Evolutionary conservation across 2,797 vertebrate species (phyloP).

Genomic region (Phyllotis vaccarum): DNA sequence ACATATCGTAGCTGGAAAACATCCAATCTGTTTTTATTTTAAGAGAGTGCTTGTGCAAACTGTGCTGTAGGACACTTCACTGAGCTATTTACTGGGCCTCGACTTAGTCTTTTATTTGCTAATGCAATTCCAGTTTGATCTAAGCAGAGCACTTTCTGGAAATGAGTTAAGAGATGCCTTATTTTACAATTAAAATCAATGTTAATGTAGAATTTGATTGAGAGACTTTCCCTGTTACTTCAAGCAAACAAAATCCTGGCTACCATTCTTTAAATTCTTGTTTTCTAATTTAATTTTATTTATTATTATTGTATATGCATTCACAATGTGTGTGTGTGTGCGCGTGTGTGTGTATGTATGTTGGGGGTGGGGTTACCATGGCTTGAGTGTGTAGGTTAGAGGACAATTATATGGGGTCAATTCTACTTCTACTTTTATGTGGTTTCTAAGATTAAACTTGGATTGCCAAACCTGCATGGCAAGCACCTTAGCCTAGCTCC

Average conservation of each 20-base stretch:
- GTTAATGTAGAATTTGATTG: background rate
- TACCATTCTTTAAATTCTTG: background rate
- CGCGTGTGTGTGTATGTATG: background rate
- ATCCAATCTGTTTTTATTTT: conserved; percentile 60
- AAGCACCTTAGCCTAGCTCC: background rate
- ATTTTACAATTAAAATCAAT: conserved; percentile 51
- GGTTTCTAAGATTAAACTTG: background rate
- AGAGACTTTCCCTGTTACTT: conserved; percentile 4
- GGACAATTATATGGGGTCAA: background rate
- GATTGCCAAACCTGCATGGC: background rate
- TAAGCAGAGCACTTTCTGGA: background rate
- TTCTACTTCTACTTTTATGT: background rate
- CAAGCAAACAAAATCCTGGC: conserved; percentile 26
- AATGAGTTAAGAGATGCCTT: background rate
- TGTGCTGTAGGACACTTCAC: background rate
- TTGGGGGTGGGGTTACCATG: background rate
- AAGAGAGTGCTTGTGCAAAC: conserved; percentile 21
- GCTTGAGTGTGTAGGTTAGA: background rate
- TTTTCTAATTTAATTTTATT: background rate
- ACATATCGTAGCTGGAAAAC: conserved; percentile 61
- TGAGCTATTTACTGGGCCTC: background rate
- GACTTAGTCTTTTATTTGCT: conserved; percentile 19
- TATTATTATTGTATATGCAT: background rate
- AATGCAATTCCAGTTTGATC: conserved; percentile 39
- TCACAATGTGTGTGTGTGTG: background rate